phyloP scores from a whole-genome alignment of 2,113 vertebrate species.

The Spea multiplicata region DNA sequence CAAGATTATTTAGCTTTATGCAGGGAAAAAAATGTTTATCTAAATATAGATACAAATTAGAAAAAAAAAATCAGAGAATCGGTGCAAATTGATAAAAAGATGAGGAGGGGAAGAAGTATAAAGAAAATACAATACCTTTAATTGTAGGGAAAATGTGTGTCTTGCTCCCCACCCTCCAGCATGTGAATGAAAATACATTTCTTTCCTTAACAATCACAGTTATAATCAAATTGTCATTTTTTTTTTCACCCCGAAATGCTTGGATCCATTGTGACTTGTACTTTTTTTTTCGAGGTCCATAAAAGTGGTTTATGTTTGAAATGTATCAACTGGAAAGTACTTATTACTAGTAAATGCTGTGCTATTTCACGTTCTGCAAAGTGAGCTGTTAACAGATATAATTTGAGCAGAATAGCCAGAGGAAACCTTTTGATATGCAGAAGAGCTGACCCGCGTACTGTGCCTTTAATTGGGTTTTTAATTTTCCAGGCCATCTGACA shows the following conservation, averaged over 20 bases:
- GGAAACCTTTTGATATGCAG: conserved; percentile 99
- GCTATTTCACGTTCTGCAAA: conserved; percentile 95
- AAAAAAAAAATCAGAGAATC: conserved; percentile 79
- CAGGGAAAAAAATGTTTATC: conserved; percentile 57
- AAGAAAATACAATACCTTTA: conserved; percentile 77
- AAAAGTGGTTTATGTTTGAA: conserved; percentile 93
- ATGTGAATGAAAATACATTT: conserved; percentile 90
- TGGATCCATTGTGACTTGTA: conserved; percentile 94
- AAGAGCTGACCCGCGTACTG: conserved; percentile 97
- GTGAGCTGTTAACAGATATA: conserved; percentile 99
- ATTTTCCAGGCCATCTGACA: conserved; percentile 99
- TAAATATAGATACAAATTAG: conserved; percentile 69
- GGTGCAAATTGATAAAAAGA: conserved; percentile 79
- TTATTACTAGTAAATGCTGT: conserved; percentile 96
- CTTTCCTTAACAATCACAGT: conserved; percentile 80
- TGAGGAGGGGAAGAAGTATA: conserved; percentile 74
- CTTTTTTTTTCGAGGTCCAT: conserved; percentile 85
- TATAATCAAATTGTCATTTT: conserved; percentile 81
- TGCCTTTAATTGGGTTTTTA: conserved; percentile 99
- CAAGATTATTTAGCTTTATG: conserved; percentile 77
- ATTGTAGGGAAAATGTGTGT: conserved; percentile 84
- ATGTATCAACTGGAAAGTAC: conserved; percentile 92
- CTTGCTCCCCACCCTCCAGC: conserved; percentile 68
- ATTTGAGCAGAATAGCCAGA: conserved; percentile 97
- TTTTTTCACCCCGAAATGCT: conserved; percentile 84